phyloP scores from a whole-genome alignment of 2,113 vertebrate species.

The Ciconia maguari region DNA sequence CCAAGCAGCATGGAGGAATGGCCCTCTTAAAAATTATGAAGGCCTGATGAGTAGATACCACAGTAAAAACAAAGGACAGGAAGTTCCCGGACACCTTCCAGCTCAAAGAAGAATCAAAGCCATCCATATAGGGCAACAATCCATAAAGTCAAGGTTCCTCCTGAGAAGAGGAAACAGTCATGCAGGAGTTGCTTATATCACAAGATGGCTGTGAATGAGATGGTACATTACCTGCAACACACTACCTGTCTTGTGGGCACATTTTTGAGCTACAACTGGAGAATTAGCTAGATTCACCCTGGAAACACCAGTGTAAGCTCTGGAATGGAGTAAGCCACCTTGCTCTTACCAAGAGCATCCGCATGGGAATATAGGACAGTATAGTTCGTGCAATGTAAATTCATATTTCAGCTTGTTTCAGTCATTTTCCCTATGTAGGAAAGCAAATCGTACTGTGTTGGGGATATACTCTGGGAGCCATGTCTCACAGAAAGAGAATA shows the following conservation, averaged over 20 bases:
- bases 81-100: fast-evolving
- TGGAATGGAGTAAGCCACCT: not conserved
- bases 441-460: not conserved
- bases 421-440: not conserved
- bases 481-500: not conserved
- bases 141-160: not conserved
- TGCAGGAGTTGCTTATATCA: not conserved
- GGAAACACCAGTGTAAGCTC: not conserved
- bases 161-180: not conserved
- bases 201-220: not conserved
- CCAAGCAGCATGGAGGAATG: not conserved
- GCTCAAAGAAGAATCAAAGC: not conserved
- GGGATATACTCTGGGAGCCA: not conserved
- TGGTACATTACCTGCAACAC: not conserved
- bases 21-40: not conserved
- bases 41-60: not conserved
- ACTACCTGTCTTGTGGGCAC: not conserved
- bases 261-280: not conserved
- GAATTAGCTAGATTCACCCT: not conserved
- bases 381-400: not conserved
- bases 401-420: not conserved
- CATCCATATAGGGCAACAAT: not conserved
- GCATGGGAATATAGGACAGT: not conserved
- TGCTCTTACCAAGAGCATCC: not conserved
- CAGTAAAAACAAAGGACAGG: not conserved